Conservation (phyloP, 30 jellyfish, hydroid and myxozoan genomes). For the Calvadosia cruxmelitensis region DNA sequence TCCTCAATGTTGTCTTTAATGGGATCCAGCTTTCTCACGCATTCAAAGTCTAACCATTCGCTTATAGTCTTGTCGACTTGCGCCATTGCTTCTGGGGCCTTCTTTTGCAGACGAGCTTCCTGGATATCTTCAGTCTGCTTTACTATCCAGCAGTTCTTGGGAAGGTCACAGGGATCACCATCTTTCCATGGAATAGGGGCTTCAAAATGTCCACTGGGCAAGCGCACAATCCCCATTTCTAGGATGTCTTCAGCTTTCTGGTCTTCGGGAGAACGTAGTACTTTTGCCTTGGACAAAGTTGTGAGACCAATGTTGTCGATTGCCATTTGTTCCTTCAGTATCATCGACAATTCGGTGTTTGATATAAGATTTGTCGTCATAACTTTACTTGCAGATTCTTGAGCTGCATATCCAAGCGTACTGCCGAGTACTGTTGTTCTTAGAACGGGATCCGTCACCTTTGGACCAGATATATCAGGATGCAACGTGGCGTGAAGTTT, state of each 20-base stretch:
- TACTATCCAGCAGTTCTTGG: too few species aligned
- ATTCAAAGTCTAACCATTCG: too few species aligned
- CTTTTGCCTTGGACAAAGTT: background rate
- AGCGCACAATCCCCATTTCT: too few species aligned
- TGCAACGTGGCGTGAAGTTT: background rate
- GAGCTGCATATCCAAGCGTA: background rate
- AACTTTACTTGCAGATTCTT: background rate
- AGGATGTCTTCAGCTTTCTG: background rate
- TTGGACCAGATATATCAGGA: background rate
- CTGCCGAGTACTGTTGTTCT: background rate
- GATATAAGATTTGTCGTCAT: background rate
- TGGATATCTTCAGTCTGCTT: too few species aligned
- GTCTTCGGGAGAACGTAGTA: background rate
- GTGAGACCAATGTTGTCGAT: background rate
- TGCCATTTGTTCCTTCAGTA: constrained; percentile 1
- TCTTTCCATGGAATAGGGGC: too few species aligned
- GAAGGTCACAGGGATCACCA: too few species aligned
- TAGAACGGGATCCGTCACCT: background rate
- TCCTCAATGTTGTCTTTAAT: too few species aligned
- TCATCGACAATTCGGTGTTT: background rate
- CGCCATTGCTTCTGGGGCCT: too few species aligned
- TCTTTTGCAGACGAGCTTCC: too few species aligned
- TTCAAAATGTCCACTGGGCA: too few species aligned
- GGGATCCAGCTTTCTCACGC: too few species aligned
- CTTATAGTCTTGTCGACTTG: too few species aligned